A percentile compares a stretch with the other conserved stretches of the same genome.
Conservation (phyloP, 2,888 invertebrate species). For the Sarcophaga rosellei region DNA sequence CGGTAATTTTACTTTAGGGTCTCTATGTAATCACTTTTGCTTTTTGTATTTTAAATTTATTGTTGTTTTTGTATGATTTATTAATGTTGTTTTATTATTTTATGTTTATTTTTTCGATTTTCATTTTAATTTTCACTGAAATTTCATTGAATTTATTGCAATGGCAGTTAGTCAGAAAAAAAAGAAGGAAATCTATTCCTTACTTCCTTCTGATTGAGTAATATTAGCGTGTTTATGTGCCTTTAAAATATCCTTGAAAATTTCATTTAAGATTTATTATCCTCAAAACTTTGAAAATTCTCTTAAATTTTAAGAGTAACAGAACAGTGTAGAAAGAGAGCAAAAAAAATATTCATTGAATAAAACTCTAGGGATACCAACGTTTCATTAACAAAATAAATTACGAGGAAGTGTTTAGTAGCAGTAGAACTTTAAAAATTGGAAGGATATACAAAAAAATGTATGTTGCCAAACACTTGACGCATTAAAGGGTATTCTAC, state of each 20-base stretch:
- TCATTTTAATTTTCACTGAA: slow-evolving; percentile 2
- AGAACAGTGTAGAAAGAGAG: background rate
- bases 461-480: too few relatives aligned
- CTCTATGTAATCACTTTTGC: slow-evolving; percentile 37
- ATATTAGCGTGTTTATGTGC: slow-evolving; percentile 6
- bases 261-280: slow-evolving; percentile 28
- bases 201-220: slow-evolving; percentile 37
- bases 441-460: too few relatives aligned
- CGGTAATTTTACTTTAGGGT: slow-evolving; percentile 40
- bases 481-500: too few relatives aligned
- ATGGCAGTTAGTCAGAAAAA: slow-evolving; percentile 5
- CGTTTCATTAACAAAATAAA: background rate
- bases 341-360: background rate
- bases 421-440: too few relatives aligned
- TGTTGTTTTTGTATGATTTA: slow-evolving; percentile 6
- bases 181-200: background rate
- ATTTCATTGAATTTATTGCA: slow-evolving; percentile 16
- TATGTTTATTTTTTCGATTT: slow-evolving; percentile 6
- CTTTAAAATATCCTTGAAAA: slow-evolving; percentile 54
- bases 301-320: slow-evolving; percentile 1
- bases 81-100: background rate
- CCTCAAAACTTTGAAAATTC: slow-evolving; percentile 5
- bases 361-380: background rate
- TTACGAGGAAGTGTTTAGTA: too few relatives aligned
- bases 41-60: slow-evolving; percentile 16